A percentile compares a stretch with the other conserved stretches of the same genome.
These are phyloP conservation scores for Cosmia trapezina DNA, from an alignment of 2,888 invertebrate species.

Conservation along the genomic window DNA sequence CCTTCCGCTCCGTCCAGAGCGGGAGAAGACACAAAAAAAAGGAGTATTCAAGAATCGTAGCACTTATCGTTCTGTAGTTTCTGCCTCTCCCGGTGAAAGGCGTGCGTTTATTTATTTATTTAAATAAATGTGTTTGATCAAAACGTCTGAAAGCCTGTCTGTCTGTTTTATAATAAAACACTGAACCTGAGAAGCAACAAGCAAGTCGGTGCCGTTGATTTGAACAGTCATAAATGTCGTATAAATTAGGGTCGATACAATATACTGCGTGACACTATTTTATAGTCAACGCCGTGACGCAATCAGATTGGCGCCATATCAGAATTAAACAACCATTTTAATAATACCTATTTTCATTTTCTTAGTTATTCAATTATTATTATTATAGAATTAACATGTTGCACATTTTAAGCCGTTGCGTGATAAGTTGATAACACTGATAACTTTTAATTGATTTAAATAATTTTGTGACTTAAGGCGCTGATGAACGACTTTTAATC, in stretches of 20 bases:
- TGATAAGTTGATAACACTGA: too few relatives aligned
- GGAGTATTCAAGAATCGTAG: too few relatives aligned
- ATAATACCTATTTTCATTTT: constrained; percentile 3
- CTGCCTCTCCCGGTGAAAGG: too few relatives aligned
- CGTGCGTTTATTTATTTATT: too few relatives aligned
- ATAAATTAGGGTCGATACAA: constrained; percentile 31
- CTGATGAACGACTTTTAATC: too few relatives aligned
- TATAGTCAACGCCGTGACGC: constrained; percentile 14
- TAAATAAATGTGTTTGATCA: too few relatives aligned
- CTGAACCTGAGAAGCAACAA: constrained; percentile 13
- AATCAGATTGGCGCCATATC: constrained; percentile 40
- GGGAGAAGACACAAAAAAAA: too few relatives aligned
- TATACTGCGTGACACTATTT: constrained; percentile 18
- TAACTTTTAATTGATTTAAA: neutral
- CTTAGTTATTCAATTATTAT: neutral
- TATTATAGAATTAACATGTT: constrained; percentile 2
- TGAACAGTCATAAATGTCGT: constrained; percentile 31
- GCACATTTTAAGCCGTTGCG: neutral
- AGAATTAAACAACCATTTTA: constrained; percentile 25
- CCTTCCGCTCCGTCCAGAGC: too few relatives aligned
- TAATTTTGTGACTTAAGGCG: neutral
- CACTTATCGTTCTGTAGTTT: too few relatives aligned
- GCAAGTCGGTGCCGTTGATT: constrained; percentile 8
- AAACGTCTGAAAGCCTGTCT: too few relatives aligned
- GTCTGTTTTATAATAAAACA: neutral